These are phyloP conservation scores for Caenorhabditis zanzibari DNA, from an alignment of 2,888 invertebrate genomes.

Conservation along the genomic window DNA sequence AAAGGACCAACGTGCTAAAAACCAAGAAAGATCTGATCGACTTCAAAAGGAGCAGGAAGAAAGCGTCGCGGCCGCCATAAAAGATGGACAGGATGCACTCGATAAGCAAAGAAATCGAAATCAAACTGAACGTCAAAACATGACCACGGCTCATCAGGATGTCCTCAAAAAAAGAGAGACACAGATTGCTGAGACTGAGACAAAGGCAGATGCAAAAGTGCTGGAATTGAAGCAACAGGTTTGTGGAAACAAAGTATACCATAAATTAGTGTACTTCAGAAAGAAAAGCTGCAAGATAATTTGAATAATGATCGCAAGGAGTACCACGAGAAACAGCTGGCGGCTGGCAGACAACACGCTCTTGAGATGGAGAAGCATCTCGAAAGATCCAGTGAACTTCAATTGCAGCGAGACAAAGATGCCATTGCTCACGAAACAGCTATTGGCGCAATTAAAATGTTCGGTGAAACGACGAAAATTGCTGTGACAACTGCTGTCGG, in stretches of 20 bases:
- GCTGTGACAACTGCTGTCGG: background rate
- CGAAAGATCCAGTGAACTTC: background rate
- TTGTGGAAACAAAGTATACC: background rate
- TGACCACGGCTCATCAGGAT: background rate
- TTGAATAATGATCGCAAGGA: background rate
- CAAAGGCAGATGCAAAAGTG: background rate
- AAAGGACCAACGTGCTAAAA: background rate
- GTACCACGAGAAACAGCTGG: conserved; percentile 2
- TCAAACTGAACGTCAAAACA: background rate
- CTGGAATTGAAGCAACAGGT: background rate
- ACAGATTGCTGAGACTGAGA: background rate
- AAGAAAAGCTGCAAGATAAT: conserved; percentile 1
- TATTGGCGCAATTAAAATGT: background rate
- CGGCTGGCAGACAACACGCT: background rate
- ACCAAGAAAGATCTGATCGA: conserved; percentile 2
- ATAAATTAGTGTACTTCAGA: conserved; percentile 3
- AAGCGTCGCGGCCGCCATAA: background rate
- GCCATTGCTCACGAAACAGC: background rate
- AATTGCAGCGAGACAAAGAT: background rate
- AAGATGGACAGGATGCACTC: background rate
- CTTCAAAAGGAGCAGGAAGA: background rate
- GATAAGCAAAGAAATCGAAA: background rate
- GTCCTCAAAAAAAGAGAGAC: background rate
- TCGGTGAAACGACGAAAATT: background rate
- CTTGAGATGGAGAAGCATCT: background rate